Base-by-base conservation (phyloP, 2,797 vertebrate genomes). In the Gadopsis bispinosus region DNA sequence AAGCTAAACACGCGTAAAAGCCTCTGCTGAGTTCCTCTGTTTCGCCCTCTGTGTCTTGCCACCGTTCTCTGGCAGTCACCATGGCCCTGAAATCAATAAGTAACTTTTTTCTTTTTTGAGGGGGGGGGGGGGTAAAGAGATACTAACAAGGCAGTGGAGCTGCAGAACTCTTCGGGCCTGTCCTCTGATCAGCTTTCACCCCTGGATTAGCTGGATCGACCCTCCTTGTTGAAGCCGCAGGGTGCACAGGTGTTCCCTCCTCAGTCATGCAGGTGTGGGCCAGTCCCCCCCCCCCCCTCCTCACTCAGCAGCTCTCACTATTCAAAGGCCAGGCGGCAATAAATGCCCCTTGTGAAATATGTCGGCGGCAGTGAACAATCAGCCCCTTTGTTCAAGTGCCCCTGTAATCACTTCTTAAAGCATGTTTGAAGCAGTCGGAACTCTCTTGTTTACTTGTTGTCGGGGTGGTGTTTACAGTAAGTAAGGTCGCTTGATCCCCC, bases 191-290 rank as follows among this genome's bases (percentile, higher is more conserved):
- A 92, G 91, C 87, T 93, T 93, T 92, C 89, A 90, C 89, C 91
- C 84, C 87, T 77, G 89, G 87, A 91, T 93, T 91, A 89, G 86
- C 74, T 69, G 81, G 74, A 85, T 83, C 77, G 89, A 88, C 87
- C 87, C 89, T 89, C 84, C 87, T 89, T 87, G 90, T 86, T 91
- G 47, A 20, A 91, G 91, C 91, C 91, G 90, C 91, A 91, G 93
- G 92, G 91, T 93, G 93, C 91, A 91, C 94, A 96, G 94, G 93
- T 95, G 94, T 95, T 93, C 88, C 90, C 89, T 92, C 90, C 87
- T 90, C 88, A 87, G 89, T 73, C 85, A 91, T 94, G 94, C 95
- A 95, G 94, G 95, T 96, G 95, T 95, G 94, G 89, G 81, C 87
- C 87, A 73, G 85, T 77, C 69, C 78, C 77, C 74, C 82, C 67